Base-by-base conservation (phyloP, 1,140 invertebrate genomes). In the Spodoptera litura region DNA sequence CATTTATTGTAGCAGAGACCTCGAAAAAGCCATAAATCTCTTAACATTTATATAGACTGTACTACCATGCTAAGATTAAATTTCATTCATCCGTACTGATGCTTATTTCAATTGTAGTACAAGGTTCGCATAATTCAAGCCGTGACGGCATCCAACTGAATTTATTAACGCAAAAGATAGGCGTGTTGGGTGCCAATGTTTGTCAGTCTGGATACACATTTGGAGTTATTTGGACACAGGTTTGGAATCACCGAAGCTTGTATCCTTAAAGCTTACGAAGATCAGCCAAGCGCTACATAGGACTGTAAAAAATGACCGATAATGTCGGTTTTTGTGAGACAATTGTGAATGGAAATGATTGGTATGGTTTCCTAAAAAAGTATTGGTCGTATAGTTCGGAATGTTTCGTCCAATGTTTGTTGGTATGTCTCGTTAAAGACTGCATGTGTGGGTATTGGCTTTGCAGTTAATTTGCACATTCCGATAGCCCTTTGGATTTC, bases 101-200 rank as follows among this genome's bases (percentile, higher is more conserved):
- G 75, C 79, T 84, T 83, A 82, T 84, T 83, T 78, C 79, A 86
- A 86, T 86, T 87, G 83, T 76, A 77, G 76, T 75, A 83, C 85
- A 85, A 85, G 85, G 85, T 78, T 75, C 70, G 82, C 52, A 81
- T 83, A 78, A 84, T 83, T 85, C 79, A 52, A 84, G 79, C 78
- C 82, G 78, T 85, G 82, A 85, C 83, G 72, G 78, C 78, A 85
- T 87, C 70, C 62, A 56, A 70, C 53, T 66, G 52, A 70, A 59
- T 75, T 78, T 78, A 78, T 78, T 75, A 59, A 80, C 59, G 52
- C 62, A 75, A 53, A 70, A 68, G 62, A 80, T 80, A 70, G 49
- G 71, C n/a, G 64, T 68, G 64, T 62, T 75, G 38, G 73, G 27
- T 61, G 73, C 73, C 73, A 75, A 75, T 62, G 38, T 75, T 64